Conservation (phyloP, 2,888 invertebrate genomes). For the Crematogaster levior region DNA sequence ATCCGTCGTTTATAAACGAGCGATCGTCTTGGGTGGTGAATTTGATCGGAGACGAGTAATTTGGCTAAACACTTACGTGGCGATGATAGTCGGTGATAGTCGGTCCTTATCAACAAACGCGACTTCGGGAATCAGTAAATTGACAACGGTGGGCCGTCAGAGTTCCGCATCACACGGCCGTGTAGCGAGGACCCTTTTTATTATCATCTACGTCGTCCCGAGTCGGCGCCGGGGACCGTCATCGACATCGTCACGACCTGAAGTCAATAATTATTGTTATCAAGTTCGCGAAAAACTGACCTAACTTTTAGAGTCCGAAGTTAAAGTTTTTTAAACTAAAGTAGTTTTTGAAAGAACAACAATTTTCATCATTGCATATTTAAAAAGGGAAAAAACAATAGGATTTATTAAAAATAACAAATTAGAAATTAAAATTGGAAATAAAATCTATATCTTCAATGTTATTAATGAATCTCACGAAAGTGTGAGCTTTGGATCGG, state of each 20-base stretch:
- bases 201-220: slow-evolving; percentile 64
- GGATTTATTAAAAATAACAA: background rate
- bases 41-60: slow-evolving; percentile 11
- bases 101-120: slow-evolving; percentile 32
- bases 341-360: background rate
- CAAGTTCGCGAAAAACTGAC: slow-evolving; percentile 71
- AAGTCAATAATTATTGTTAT: slow-evolving; percentile 63
- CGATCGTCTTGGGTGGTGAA: slow-evolving; percentile 8
- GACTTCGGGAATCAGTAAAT: slow-evolving; percentile 42
- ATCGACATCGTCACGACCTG: slow-evolving; percentile 73
- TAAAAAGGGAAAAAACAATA: background rate
- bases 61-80: slow-evolving; percentile 30
- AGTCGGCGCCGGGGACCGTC: slow-evolving; percentile 65
- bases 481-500: background rate
- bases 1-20: slow-evolving; percentile 12
- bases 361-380: background rate
- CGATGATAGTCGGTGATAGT: background rate
- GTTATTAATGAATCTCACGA: background rate
- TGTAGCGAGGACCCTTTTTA: slow-evolving; percentile 41
- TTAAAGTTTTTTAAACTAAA: no score
- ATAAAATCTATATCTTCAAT: background rate
- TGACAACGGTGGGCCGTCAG: slow-evolving; percentile 22
- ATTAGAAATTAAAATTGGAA: background rate
- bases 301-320: background rate
- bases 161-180: slow-evolving; percentile 41